A percentile compares a stretch with the other conserved stretches of the same genome.
Conservation (phyloP, 1,140 invertebrate genomes). For the Drosophila suzukii region DNA sequence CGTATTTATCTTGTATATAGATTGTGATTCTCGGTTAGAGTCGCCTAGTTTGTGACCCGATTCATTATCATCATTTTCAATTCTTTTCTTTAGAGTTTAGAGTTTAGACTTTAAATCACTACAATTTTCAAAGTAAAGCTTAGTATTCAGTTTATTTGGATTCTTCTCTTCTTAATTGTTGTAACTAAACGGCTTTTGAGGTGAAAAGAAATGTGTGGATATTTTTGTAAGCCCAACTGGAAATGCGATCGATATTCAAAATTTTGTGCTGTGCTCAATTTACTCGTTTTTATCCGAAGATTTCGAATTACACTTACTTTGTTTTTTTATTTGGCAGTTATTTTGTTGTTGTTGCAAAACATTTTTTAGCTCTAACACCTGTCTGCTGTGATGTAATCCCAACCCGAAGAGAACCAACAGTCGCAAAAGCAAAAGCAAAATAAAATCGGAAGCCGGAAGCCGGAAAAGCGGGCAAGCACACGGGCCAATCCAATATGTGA, state of each 20-base stretch:
- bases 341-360: slow-evolving; percentile 53
- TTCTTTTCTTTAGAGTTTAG: slow-evolving; percentile 25
- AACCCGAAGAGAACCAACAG: slow-evolving; percentile 25
- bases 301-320: slow-evolving; percentile 42
- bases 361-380: slow-evolving; percentile 12
- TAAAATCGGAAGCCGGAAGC: slow-evolving; percentile 17
- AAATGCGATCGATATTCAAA: slow-evolving; percentile 29
- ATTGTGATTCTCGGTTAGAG: slow-evolving; percentile 17
- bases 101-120: slow-evolving; percentile 63
- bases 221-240: slow-evolving; percentile 6
- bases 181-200: slow-evolving; percentile 23
- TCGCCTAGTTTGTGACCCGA: slow-evolving; percentile 25
- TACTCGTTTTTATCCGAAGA: slow-evolving; percentile 23
- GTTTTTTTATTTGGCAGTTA: slow-evolving; percentile 68
- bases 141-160: slow-evolving; percentile 67
- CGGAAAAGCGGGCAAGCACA: slow-evolving; percentile 9
- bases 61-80: slow-evolving; percentile 17
- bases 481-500: slow-evolving; percentile 34
- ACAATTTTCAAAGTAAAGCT: slow-evolving; percentile 78
- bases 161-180: slow-evolving; percentile 29
- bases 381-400: slow-evolving; percentile 53
- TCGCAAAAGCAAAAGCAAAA: slow-evolving; percentile 4
- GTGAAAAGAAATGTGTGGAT: slow-evolving; percentile 12
- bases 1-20: slow-evolving; percentile 33
- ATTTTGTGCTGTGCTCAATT: slow-evolving; percentile 52